Base-by-base conservation (phyloP, 2,888 invertebrate species). In the Ceriagrion tenellum region DNA sequence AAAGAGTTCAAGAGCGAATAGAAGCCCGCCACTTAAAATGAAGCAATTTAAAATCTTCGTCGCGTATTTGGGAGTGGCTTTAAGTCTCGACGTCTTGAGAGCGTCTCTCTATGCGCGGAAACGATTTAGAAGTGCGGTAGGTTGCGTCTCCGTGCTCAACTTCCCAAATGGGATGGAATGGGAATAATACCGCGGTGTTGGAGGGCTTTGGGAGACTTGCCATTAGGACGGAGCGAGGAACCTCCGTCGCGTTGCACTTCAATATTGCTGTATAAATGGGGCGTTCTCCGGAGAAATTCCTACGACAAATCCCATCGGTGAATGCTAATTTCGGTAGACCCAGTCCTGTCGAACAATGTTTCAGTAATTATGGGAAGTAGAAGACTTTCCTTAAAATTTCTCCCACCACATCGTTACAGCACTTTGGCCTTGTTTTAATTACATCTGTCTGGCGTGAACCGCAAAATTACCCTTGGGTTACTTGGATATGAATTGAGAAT, bases 41-140 rank as follows among this genome's bases (percentile, higher is more conserved):
- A 93, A 93, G 93, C 69, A 47, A 69, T 74, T 93, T 35, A 59
- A 55, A 74, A 93, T 93, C 93, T 23, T 69, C 47, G 35, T n/a
- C 6, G 56, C n/a, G 69, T 93, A 47, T 47, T 63, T 47, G 26
- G 23, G 20, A 40, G 69, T n/a, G 2, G 8, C 56, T 30, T 23
- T 55, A 30, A 35, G 69, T n/a, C n/a, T 10, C 93, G n/a, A 12
- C 40, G 69, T 63, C 91, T 63, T 91, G 35, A 89, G 40, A 30
- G 26, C 47, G 69, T 69, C 69, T 93, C 69, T 47, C 26, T 2
- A 59, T 59, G 47, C 40, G 18, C 63, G 35, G 91, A 40, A 40
- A 18, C 74, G 30, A 81, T 81, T 81, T 81, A 10, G 35, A 35
- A 30, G 30, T 35, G 12, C 74, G 30, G 30, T 35, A 6, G 74